Evolutionary conservation across 1,140 invertebrate genomes (phyloP).

Genomic region (Gonioctena quinquepunctata): DNA sequence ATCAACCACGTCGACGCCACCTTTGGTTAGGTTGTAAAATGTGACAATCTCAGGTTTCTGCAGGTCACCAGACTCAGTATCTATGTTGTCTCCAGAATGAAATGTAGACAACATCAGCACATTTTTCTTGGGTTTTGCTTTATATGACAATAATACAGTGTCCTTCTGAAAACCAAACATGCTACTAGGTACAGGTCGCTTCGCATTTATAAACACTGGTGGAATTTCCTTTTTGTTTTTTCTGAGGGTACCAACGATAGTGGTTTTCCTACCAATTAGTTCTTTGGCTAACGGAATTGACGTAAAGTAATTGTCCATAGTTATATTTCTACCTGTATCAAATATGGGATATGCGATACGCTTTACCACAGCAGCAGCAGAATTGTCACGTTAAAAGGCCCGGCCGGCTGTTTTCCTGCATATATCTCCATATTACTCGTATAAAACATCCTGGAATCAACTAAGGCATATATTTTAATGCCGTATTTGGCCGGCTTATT

Average conservation of each 20-base stretch:
- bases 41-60: conserved; percentile 54
- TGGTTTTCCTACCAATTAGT: conserved; percentile 45
- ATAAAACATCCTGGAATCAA: conserved; percentile 10
- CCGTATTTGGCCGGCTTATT: conserved; percentile 19
- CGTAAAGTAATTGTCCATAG: conserved; percentile 16
- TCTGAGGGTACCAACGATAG: conserved; percentile 47
- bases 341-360: not conserved
- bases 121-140: conserved; percentile 44
- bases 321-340: conserved; percentile 1
- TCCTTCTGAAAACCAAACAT: conserved; percentile 40
- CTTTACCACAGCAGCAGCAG: not conserved
- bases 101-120: conserved; percentile 39
- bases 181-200: no score
- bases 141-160: conserved; percentile 41
- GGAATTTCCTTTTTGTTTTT: conserved; percentile 52
- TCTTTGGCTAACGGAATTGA: conserved; percentile 41
- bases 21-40: conserved; percentile 56
- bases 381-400: not conserved
- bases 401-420: conserved; percentile 7
- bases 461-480: conserved; percentile 16
- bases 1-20: conserved; percentile 52
- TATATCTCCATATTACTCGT: conserved; percentile 14
- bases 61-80: conserved; percentile 17
- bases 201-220: conserved; percentile 21
- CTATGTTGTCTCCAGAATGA: conserved; percentile 32